Conservation (phyloP, 2,888 invertebrate genomes). For the Dysmachus trigonus region DNA sequence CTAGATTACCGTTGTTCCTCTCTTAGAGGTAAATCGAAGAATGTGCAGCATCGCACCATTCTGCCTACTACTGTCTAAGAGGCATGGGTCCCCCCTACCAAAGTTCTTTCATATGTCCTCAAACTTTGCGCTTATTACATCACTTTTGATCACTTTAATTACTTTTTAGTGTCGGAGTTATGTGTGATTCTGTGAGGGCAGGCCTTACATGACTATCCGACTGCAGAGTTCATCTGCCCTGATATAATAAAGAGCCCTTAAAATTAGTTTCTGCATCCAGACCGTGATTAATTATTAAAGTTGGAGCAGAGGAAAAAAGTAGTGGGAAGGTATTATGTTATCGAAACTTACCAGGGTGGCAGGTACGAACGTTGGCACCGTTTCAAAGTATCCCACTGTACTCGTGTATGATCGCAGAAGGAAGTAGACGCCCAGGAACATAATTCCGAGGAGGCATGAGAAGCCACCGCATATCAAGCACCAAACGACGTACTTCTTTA, state of each 20-base stretch:
- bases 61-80: not conserved
- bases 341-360: conserved; percentile 80
- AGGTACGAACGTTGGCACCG: conserved; percentile 93
- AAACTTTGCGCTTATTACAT: conserved; percentile 22
- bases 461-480: conserved; percentile 81
- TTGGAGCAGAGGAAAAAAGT: not conserved
- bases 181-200: not conserved
- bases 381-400: conserved; percentile 82
- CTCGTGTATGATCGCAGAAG: conserved; percentile 79
- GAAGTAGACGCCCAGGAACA: conserved; percentile 80
- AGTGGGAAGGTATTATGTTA: not conserved
- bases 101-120: not conserved
- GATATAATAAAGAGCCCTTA: not conserved
- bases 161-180: conserved; percentile 17
- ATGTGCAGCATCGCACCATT: not conserved
- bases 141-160: conserved; percentile 33
- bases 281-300: conserved; percentile 21
- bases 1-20: not conserved
- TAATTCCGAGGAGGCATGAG: conserved; percentile 76
- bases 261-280: not conserved
- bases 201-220: not conserved
- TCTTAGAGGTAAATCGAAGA: not conserved
- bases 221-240: not conserved
- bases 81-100: not conserved
- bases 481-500: conserved; percentile 78